These are phyloP conservation scores for Pyrgus malvae DNA, from an alignment of 2,888 invertebrate species.

Conservation along the genomic window DNA sequence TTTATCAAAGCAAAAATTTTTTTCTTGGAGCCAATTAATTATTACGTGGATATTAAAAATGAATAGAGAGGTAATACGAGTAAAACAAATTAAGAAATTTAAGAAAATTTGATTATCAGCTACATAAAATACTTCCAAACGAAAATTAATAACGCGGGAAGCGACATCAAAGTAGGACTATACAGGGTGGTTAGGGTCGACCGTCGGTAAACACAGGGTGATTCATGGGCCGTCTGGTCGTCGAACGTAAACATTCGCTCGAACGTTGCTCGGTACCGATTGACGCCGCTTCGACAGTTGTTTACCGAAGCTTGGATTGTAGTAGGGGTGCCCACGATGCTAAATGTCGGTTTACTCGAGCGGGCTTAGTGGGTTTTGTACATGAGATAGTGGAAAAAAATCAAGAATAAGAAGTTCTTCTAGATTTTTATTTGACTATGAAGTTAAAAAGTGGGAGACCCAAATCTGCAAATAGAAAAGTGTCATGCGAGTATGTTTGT, in stretches of 20 bases:
- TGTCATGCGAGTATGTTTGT: too few relatives aligned
- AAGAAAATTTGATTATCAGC: background rate
- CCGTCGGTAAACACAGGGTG: conserved; percentile 44
- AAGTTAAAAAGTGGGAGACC: too few relatives aligned
- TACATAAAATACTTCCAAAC: background rate
- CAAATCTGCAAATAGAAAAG: too few relatives aligned
- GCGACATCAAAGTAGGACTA: conserved; percentile 34
- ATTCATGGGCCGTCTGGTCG: conserved; percentile 50
- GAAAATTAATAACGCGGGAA: conserved; percentile 12
- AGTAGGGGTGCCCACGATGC: too few relatives aligned
- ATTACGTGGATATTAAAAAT: too few relatives aligned
- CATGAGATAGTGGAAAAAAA: too few relatives aligned
- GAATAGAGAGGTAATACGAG: background rate
- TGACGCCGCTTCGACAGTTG: conserved; percentile 59
- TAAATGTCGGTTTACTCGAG: too few relatives aligned
- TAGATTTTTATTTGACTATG: too few relatives aligned
- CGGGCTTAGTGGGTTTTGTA: too few relatives aligned
- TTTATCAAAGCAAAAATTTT: too few relatives aligned
- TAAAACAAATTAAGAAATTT: background rate
- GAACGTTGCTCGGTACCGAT: conserved; percentile 46
- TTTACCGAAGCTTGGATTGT: conserved; percentile 50
- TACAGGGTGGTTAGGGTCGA: conserved; percentile 41
- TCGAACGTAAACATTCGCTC: conserved; percentile 51
- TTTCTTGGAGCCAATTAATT: too few relatives aligned
- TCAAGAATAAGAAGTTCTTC: too few relatives aligned